Percentiles rank a stretch among this genome's conserved stretches.
Conservation (phyloP, 2,113 vertebrate genomes). For the Phalacrocorax aristotelis region DNA sequence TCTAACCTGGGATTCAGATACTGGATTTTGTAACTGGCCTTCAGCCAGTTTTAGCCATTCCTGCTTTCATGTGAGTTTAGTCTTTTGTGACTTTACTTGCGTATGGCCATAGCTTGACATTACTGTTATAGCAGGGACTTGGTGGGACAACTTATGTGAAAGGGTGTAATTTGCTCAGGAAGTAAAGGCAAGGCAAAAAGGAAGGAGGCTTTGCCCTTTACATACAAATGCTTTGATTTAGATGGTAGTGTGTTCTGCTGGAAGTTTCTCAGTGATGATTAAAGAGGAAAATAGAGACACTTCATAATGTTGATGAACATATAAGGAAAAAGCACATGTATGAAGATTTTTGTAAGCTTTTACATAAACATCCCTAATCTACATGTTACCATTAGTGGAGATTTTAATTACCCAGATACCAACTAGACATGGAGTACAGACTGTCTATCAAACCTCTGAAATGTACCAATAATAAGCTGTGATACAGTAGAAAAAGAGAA, state of each 20-base stretch:
- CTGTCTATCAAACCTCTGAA: not conserved
- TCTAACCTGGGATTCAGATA: not conserved
- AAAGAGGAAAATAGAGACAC: not conserved
- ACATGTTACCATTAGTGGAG: not conserved
- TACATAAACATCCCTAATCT: not conserved
- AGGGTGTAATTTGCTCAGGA: not conserved
- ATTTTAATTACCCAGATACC: not conserved
- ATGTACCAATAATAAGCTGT: not conserved
- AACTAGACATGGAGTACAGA: not conserved
- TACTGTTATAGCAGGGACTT: not conserved
- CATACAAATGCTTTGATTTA: not conserved
- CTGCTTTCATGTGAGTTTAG: not conserved
- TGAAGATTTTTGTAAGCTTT: not conserved
- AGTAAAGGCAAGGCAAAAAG: not conserved
- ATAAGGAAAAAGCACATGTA: not conserved
- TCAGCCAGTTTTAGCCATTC: not conserved
- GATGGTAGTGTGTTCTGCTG: fast-evolving
- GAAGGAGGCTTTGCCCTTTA: not conserved
- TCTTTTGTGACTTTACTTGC: not conserved
- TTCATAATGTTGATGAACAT: not conserved
- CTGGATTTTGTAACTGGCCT: not conserved
- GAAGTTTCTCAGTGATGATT: not conserved
- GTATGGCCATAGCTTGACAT: fast-evolving
- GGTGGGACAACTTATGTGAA: not conserved
- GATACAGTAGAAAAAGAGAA: not conserved